Conservation (phyloP, 2,113 vertebrate genomes). For the Catharus bicknelli region DNA sequence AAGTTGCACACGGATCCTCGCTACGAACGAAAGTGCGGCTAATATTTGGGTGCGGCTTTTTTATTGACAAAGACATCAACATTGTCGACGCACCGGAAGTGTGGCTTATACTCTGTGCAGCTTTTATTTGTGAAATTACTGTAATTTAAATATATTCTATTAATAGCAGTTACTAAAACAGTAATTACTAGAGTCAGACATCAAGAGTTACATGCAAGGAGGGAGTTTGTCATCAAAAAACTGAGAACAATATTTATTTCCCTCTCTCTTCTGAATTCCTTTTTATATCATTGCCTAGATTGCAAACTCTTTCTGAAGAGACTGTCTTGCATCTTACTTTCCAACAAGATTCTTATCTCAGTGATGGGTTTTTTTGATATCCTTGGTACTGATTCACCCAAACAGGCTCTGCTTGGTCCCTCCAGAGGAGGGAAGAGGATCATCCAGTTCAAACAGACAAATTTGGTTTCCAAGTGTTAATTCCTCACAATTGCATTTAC, state of each 20-base stretch:
- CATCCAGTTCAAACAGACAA: not conserved
- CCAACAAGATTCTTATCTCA: not conserved
- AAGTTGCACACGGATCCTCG: no score
- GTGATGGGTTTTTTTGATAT: not conserved
- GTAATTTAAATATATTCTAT: not conserved
- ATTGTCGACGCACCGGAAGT: no score
- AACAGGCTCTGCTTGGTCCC: not conserved
- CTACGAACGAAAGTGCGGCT: no score
- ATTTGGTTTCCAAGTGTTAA: not conserved
- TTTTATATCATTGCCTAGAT: not conserved
- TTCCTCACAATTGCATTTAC: not conserved
- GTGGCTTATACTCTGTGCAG: no score
- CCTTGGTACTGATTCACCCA: not conserved
- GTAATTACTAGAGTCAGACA: not conserved
- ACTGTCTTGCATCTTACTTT: not conserved
- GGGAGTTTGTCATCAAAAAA: not conserved
- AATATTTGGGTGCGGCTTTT: no score
- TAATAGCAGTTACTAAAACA: not conserved
- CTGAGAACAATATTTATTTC: not conserved
- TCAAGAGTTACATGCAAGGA: not conserved
- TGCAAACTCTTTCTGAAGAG: not conserved
- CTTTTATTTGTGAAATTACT: no score
- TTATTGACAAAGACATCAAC: no score
- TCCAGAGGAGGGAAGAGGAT: not conserved
- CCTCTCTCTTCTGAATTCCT: not conserved